phyloP scores from a whole-genome alignment of 2,888 invertebrate genomes.

The Nebria salina region DNA sequence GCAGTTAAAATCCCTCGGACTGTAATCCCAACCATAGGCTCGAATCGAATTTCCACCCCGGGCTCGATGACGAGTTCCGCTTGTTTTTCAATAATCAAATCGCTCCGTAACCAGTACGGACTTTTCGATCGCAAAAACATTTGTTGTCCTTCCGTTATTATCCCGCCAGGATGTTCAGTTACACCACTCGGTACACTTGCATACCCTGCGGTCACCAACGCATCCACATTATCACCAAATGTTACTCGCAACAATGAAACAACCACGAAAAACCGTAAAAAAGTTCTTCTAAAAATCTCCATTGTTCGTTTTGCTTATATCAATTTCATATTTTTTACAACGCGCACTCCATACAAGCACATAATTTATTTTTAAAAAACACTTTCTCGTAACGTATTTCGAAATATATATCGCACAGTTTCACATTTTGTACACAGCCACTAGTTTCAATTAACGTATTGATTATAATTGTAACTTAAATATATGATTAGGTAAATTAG shows the following conservation, averaged over 20 bases:
- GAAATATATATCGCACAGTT: background rate
- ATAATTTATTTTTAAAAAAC: background rate
- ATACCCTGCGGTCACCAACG: constrained; percentile 27
- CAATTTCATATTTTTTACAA: background rate
- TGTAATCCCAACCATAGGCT: constrained; percentile 92
- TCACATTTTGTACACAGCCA: background rate
- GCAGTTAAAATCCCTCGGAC: constrained; percentile 90
- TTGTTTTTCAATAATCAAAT: constrained; percentile 80
- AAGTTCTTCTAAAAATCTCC: background rate
- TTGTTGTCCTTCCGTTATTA: constrained; percentile 68
- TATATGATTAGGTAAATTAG: background rate
- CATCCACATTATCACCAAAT: constrained; percentile 3
- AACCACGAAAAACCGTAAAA: background rate
- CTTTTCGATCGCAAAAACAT: constrained; percentile 68
- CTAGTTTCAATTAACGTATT: background rate
- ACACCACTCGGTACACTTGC: constrained; percentile 29
- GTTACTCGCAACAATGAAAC: background rate
- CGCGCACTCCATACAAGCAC: background rate
- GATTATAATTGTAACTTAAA: background rate
- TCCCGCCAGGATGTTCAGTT: constrained; percentile 73
- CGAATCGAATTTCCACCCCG: constrained; percentile 89
- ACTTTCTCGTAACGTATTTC: background rate
- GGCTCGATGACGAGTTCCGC: constrained; percentile 88
- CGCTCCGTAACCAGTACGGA: constrained; percentile 82
- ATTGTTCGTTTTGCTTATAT: background rate